Conservation (phyloP, 2,113 vertebrate species). For the Oryzias melastigma region DNA sequence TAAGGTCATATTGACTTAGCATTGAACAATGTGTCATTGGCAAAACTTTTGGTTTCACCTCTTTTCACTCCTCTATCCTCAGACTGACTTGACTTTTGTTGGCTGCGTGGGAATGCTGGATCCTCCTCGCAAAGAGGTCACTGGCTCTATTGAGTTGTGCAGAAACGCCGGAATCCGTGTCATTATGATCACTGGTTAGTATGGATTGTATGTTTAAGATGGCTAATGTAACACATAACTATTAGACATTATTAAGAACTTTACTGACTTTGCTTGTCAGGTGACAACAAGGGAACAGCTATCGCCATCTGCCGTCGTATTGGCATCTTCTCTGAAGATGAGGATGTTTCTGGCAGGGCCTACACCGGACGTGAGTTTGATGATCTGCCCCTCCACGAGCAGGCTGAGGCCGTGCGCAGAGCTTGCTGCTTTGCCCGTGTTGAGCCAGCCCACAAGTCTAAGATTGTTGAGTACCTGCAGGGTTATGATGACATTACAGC, state of each 20-base stretch:
- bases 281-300: conserved; percentile 84
- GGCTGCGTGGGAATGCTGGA: conserved; percentile 95
- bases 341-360: conserved; percentile 73
- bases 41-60: not conserved
- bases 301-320: conserved; percentile 81
- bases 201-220: not conserved
- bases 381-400: conserved; percentile 71
- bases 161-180: conserved; percentile 79
- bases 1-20: conserved; percentile 36
- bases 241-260: not conserved
- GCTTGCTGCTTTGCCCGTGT: conserved; percentile 93
- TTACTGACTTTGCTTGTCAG: conserved; percentile 53
- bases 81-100: conserved; percentile 89
- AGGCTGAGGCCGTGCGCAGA: conserved; percentile 66
- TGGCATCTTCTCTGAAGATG: conserved; percentile 75
- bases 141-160: conserved; percentile 84
- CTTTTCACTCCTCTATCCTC: conserved; percentile 3
- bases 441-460: conserved; percentile 93
- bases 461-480: conserved; percentile 95
- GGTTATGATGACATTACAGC: conserved; percentile 90
- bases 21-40: not conserved
- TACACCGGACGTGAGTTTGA: conserved; percentile 81
- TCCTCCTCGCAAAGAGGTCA: conserved; percentile 91
- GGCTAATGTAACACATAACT: not conserved
- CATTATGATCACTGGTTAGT: conserved; percentile 82